These are phyloP conservation scores for Wiebesia pumilae DNA, from an alignment of 1,140 invertebrate species.

Conservation along the genomic window DNA sequence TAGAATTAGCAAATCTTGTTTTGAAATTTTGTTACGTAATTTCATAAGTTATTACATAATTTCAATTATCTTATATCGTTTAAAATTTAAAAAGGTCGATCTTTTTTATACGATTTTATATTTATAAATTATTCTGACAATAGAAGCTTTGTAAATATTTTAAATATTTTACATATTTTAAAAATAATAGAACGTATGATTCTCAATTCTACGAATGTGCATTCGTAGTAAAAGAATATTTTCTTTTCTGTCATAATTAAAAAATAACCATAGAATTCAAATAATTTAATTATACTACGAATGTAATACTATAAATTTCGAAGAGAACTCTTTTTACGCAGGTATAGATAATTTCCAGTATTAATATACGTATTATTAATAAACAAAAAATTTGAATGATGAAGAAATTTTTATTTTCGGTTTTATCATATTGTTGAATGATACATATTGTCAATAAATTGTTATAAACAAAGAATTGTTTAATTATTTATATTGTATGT, in stretches of 20 bases:
- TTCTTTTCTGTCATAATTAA: background rate
- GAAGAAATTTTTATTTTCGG: too few relatives aligned
- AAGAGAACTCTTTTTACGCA: background rate
- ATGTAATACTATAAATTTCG: background rate
- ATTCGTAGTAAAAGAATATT: background rate
- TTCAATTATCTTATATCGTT: background rate
- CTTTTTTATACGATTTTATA: too few relatives aligned
- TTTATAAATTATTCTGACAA: background rate
- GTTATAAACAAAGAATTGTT: too few relatives aligned
- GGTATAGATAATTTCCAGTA: too few relatives aligned
- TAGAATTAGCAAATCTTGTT: background rate
- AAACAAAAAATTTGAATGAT: too few relatives aligned
- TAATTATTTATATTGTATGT: too few relatives aligned
- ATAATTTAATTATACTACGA: background rate
- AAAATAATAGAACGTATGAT: background rate
- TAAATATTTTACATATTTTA: too few relatives aligned
- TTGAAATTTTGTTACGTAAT: background rate
- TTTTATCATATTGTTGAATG: too few relatives aligned
- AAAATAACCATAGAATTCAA: background rate
- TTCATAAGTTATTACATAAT: background rate
- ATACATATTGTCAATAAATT: too few relatives aligned
- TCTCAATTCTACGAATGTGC: background rate
- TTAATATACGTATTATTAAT: too few relatives aligned
- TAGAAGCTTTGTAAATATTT: background rate
- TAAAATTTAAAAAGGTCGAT: background rate